Base-by-base conservation (phyloP, 2,888 invertebrate genomes). In the Timandra comae region DNA sequence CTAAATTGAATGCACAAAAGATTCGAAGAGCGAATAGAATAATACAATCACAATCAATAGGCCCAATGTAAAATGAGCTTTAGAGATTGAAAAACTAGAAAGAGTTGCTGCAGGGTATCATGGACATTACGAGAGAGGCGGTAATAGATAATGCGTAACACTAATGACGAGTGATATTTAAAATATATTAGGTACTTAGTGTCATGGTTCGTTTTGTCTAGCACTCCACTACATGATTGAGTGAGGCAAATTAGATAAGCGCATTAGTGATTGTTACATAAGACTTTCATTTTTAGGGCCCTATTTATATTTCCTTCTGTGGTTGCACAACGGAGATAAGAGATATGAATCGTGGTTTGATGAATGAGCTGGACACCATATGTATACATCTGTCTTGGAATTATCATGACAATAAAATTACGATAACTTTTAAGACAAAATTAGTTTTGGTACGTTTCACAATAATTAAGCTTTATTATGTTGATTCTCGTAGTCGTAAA, bases 111-210 rank as follows among this genome's bases (percentile, higher is more conserved):
- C 49, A 52, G 67, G 76, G 69, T 60, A 66, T 67, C 68, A 63
- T 70, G 68, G 59, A 58, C 53, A 58, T 62, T 65, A 65, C 65
- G 65, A 63, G 53, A 52, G 49, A 80, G 45, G 47, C 48, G 49
- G 69, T 76, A 77, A 79, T 72, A 75, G 76, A 75, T 78, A 79
- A 80, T 70, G 68, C 72, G 73, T 78, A 76, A 74, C 67, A 66
- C 68, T 76, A 79, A 81, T 79, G 77, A 80, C 73, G 68, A 67
- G 71, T 73, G 70, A 78, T 80, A 75, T 76, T 78, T 73, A 69
- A 73, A 76, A 76, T 71, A 66, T 76, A 75, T 71, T 69, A 71
- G 67, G 60, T 64, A 69, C 63, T 59, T 56, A 62, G 62, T 69
- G 68, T 63, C 61, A 56, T 58, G 54, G 51, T 52, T 58, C 63